Evolutionary conservation across 1,140 invertebrate species (phyloP).

Genomic region (Lordiphosa collinella): DNA sequence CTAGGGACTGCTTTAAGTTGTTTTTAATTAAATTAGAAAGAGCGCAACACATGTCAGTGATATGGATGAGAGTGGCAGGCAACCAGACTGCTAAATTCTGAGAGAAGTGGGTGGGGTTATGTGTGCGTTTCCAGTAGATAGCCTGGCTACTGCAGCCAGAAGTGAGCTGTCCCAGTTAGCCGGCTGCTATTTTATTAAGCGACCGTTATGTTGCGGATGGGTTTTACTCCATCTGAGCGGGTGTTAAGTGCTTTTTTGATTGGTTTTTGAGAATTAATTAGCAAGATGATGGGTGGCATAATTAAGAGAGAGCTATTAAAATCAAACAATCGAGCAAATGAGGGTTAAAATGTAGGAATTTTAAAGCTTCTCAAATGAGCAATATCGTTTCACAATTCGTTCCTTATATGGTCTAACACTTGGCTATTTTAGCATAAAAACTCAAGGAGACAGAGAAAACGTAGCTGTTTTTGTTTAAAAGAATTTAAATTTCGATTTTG

Average conservation of each 20-base stretch:
- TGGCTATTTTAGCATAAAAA: too few species aligned
- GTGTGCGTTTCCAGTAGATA: not conserved
- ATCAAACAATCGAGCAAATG: not conserved
- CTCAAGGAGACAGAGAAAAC: too few species aligned
- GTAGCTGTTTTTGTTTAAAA: too few species aligned
- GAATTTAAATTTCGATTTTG: too few species aligned
- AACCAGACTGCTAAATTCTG: constrained; percentile 6
- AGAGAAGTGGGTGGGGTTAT: not conserved
- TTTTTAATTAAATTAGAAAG: constrained; percentile 70
- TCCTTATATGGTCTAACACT: too few species aligned
- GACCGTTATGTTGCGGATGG: not conserved
- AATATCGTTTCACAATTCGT: too few species aligned
- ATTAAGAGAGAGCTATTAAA: not conserved
- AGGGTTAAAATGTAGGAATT: not conserved
- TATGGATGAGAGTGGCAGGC: constrained; percentile 30
- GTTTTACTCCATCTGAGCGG: not conserved
- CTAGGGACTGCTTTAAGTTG: constrained; percentile 55
- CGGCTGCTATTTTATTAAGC: not conserved
- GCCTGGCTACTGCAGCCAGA: not conserved
- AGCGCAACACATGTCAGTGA: constrained; percentile 56
- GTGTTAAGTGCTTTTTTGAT: constrained; percentile 3
- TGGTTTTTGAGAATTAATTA: too few species aligned
- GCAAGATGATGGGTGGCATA: too few species aligned
- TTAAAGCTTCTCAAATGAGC: too few species aligned
- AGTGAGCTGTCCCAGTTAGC: not conserved